phyloP scores from a whole-genome alignment of 1,140 invertebrate species.

The Parapsyche elsis region DNA sequence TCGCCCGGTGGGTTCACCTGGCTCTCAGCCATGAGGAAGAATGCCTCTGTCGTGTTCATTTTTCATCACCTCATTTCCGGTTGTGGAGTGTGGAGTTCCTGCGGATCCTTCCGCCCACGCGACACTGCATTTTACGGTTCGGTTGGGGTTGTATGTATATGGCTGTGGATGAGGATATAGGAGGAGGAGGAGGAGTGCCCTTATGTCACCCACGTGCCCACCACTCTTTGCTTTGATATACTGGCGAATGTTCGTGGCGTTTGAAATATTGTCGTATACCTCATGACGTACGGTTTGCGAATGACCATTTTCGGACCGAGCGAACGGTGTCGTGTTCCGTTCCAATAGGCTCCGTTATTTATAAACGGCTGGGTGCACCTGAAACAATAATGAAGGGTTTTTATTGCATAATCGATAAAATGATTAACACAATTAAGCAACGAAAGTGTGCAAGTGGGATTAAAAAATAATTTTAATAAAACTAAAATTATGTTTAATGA shows the following conservation, averaged over 20 bases:
- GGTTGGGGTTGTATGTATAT: background rate
- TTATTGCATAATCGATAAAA: no score
- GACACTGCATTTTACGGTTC: background rate
- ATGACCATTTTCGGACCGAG: background rate
- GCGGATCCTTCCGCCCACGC: no score
- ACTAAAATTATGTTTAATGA: no score
- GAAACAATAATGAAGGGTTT: background rate
- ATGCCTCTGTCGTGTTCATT: conserved; percentile 54
- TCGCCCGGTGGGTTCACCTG: conserved; percentile 50
- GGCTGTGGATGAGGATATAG: no score
- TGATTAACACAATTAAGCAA: no score
- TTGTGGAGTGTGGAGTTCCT: background rate
- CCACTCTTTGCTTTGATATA: background rate
- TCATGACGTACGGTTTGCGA: background rate
- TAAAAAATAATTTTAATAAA: no score
- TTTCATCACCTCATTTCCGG: conserved; percentile 34
- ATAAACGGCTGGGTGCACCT: background rate
- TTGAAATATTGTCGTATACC: background rate
- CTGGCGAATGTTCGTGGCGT: conserved; percentile 11
- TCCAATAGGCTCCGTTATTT: background rate
- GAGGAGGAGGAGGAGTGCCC: no score
- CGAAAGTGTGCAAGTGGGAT: no score
- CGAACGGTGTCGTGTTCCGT: background rate
- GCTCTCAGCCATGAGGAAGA: conserved; percentile 45
- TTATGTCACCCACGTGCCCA: conserved; percentile 36